Base-by-base conservation (phyloP, 2,888 invertebrate species). In the Bellardia bayeri region DNA sequence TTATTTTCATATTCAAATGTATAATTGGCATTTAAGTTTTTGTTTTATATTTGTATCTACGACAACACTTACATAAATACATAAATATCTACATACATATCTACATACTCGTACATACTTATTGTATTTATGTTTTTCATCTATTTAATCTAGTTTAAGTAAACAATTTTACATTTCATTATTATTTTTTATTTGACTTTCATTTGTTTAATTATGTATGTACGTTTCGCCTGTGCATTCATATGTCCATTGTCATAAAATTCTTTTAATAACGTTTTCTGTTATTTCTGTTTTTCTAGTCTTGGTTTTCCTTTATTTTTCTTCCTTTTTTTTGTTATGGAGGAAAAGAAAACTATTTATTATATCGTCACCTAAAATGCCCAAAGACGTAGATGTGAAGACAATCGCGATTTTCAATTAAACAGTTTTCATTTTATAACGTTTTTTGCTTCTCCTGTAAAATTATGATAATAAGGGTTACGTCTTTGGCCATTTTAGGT, bases 101-200 rank as follows among this genome's bases (percentile, higher is more conserved):
- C 7, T 72, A 9, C 54, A 8, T 72, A 9, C 54, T 7, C 16
- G 11, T 81, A 5, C 7, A 9, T 33, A 33, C 40, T 40, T 16
- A 37, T 69, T 42, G 56, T 54, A n/a, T 63, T 51, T 54, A 64
- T 56, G 54, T 64, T 45, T 82, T 74, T 64, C 37, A 45, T 58
- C 58, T 79, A 72, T 87, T 84, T 87, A 84, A 87, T 84, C 84
- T 87, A 87, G 81, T 81, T 81, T 87, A 87, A 81, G 84, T 78
- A 84, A 87, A 87, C 81, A 86, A 40, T 72, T 87, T 85, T 78
- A 78, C 66, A 78, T 78, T 63, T 68, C 23, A 23, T 75, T 82
- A 75, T 75, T 82, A 45, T 68, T 82, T 87, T 51, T 16, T 63
- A 84, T 84, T 87, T 78, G 84, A 85, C 87, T 87, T 87, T 87